These are phyloP conservation scores for Steromphala cineraria DNA, from an alignment of 2,888 invertebrate species.

Conservation along the genomic window DNA sequence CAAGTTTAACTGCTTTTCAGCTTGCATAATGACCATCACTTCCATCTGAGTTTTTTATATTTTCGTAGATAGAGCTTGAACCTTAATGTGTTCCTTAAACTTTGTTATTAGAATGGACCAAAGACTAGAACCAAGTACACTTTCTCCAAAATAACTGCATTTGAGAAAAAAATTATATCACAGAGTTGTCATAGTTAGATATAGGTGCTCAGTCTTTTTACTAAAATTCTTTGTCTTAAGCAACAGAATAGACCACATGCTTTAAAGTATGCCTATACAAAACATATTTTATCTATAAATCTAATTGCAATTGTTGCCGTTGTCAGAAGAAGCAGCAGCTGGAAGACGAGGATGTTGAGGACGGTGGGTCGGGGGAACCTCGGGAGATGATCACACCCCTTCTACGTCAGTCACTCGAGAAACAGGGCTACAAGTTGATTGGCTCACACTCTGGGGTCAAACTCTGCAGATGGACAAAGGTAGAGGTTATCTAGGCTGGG, in stretches of 20 bases:
- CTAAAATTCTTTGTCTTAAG: too few relatives aligned
- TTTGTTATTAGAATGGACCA: too few relatives aligned
- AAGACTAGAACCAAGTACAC: too few relatives aligned
- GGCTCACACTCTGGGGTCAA: constrained; percentile 80
- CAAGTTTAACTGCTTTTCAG: too few relatives aligned
- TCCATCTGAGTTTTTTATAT: too few relatives aligned
- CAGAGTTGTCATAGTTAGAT: neutral
- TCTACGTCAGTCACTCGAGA: constrained; percentile 77
- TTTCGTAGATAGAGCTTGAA: too few relatives aligned
- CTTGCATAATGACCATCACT: too few relatives aligned
- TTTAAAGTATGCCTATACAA: too few relatives aligned
- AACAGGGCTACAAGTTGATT: constrained; percentile 79
- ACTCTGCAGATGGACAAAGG: constrained; percentile 80
- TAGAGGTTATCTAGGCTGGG: constrained; percentile 39
- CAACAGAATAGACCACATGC: neutral
- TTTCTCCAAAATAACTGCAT: neutral
- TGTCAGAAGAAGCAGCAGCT: constrained; percentile 38
- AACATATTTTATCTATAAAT: constrained; percentile 14
- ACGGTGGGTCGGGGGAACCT: constrained; percentile 45
- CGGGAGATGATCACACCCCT: constrained; percentile 79
- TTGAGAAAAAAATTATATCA: too few relatives aligned
- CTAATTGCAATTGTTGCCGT: constrained; percentile 32
- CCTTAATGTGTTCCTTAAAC: too few relatives aligned
- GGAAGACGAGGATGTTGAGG: neutral
- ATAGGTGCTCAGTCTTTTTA: too few relatives aligned